Base-by-base conservation (phyloP, 2,797 vertebrate species). In the Gastrophryne carolinensis region DNA sequence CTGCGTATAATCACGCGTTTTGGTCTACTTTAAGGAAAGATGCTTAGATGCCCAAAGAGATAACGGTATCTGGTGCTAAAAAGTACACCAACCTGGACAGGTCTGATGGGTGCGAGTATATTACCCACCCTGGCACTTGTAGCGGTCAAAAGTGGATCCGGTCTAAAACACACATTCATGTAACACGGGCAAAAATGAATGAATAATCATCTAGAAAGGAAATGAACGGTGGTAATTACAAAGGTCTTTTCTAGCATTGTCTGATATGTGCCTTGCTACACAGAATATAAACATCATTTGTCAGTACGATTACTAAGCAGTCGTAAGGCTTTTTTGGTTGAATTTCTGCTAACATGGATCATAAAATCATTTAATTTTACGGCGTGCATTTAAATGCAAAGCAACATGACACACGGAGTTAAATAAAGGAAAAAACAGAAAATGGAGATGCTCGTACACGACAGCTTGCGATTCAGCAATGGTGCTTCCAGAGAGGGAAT, bases 271-370 rank as follows among this genome's bases (percentile, higher is more conserved):
- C 63, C 53, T 66, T 68, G 39, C 27, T 57, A 58, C 61, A 57
- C 52, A 24, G 23, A 57, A 44, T 37, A 13, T 21, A 30, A 49
- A 17, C 27, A 34, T 64, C 52, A 26, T 44, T n/a, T 9, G 17
- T 65, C 34, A 34, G 19, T 34, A 60, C 47, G 34, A 37, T 41
- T 2, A 21, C 23, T 15, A 66, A 47, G 27, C 49, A 47, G 62
- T 57, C 17, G 56, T 74, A 74, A 47, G 62, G 72, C 50, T 75
- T 60, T 26, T 66, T 67, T 67, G 63, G 63, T 54, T 52, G 26
- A 15, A 60, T 67, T 49, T 50, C 50, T 5, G 23, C 7, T 56
- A 41, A 41, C 21, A 19, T 50, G 44, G 26, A 17, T 47, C 63
- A 32, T 29, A 34, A 32, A 11, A 56, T 35, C 57, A 35, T 5